Conservation (phyloP, 2,888 invertebrate genomes). For the Hypomecis atomaria region DNA sequence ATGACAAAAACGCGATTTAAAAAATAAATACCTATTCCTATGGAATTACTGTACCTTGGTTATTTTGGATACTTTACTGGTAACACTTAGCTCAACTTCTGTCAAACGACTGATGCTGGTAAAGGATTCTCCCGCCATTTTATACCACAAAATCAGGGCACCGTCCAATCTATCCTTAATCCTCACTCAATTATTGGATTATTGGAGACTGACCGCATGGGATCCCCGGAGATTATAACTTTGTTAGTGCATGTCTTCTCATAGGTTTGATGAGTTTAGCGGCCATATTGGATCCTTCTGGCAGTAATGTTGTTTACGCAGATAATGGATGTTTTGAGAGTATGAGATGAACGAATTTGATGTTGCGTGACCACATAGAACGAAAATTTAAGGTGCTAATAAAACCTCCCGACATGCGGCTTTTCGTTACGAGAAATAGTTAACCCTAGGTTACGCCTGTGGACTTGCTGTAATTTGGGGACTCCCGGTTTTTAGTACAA, state of each 20-base stretch:
- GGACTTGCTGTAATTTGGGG: too few relatives aligned
- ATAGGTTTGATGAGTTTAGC: slow-evolving; percentile 30
- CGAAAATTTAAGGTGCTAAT: too few relatives aligned
- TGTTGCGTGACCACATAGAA: too few relatives aligned
- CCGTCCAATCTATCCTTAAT: slow-evolving; percentile 34
- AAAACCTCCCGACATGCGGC: too few relatives aligned
- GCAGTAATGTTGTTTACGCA: slow-evolving; percentile 35
- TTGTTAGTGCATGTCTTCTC: slow-evolving; percentile 62
- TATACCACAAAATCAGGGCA: slow-evolving; percentile 63
- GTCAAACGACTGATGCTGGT: slow-evolving; percentile 66
- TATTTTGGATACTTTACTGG: slow-evolving; percentile 45
- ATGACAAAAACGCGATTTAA: background rate
- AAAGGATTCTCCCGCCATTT: slow-evolving; percentile 59
- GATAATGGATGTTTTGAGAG: slow-evolving; percentile 14
- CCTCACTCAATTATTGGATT: slow-evolving; percentile 75
- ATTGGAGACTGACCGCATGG: slow-evolving; percentile 71
- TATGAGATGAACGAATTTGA: too few relatives aligned
- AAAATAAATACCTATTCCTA: slow-evolving; percentile 2
- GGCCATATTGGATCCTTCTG: slow-evolving; percentile 35
- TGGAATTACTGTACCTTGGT: too few relatives aligned
- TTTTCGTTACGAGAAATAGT: too few relatives aligned
- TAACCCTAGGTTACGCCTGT: too few relatives aligned
- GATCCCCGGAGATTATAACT: slow-evolving; percentile 70
- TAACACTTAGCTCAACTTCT: slow-evolving; percentile 63
- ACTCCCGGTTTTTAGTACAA: too few relatives aligned